These are phyloP conservation scores for Xyrauchen texanus DNA, from an alignment of 2,113 vertebrate genomes.

Conservation along the genomic window DNA sequence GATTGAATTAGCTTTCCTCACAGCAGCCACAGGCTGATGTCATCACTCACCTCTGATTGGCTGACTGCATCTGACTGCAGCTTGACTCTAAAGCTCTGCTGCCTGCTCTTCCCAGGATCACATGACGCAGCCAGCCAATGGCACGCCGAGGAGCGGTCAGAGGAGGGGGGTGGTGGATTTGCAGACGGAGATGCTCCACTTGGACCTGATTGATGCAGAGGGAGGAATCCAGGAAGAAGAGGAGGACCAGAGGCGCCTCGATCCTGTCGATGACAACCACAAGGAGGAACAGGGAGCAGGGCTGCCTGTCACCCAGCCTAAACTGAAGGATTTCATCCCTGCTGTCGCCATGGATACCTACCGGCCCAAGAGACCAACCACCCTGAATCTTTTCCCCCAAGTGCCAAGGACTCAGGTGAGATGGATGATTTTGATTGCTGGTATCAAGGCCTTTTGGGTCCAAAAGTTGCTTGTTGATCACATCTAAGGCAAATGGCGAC, in stretches of 20 bases:
- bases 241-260: conserved; percentile 51
- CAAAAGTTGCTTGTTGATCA: neutral
- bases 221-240: conserved; percentile 79
- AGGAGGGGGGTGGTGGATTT: conserved; percentile 75
- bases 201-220: conserved; percentile 88
- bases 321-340: conserved; percentile 56
- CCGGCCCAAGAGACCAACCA: conserved; percentile 92
- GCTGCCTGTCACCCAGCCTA: conserved; percentile 54
- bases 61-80: conserved; percentile 31
- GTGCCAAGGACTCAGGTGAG: conserved; percentile 92
- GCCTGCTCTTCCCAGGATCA: conserved; percentile 76
- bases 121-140: conserved; percentile 76
- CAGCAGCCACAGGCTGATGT: conserved; percentile 56
- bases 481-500: neutral
- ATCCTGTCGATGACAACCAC: conserved; percentile 63
- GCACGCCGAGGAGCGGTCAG: conserved; percentile 64
- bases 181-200: conserved; percentile 85
- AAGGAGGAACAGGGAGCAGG: conserved; percentile 58
- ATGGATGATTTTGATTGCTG: conserved; percentile 1
- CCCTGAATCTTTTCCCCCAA: conserved; percentile 93
- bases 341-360: conserved; percentile 84
- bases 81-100: conserved; percentile 46
- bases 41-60: conserved; percentile 50
- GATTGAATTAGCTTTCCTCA: conserved; percentile 53
- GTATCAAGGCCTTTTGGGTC: neutral